Base-by-base conservation (phyloP, 2,888 invertebrate genomes). In the Eurytoma adleriae region DNA sequence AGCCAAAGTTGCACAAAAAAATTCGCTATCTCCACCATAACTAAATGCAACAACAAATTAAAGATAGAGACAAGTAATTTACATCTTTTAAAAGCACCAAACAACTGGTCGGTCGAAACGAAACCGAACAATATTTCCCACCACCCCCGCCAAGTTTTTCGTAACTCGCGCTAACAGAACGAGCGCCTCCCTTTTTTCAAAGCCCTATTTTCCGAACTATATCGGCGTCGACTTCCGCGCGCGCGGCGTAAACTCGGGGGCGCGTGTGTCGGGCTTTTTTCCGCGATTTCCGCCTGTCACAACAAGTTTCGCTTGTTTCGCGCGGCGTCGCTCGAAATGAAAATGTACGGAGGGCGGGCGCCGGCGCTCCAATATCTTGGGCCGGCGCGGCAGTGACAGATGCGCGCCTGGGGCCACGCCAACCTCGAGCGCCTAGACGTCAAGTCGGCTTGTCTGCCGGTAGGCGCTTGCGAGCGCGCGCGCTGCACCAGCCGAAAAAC, bases 211-310 rank as follows among this genome's bases (percentile, higher is more conserved):
- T 70, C 69, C 56, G 62, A 30, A 16, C 30, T 40, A 40, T 40
- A n/a, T n/a, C 40, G 40, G 5, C 40, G 40, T 40, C 27, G 62
- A 62, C 30, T 10, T 62, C 62, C 62, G 30, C 30, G 27, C 62
- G 27, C 59, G 27, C 1, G 27, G 62, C 30, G 14, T 40, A 40
- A 40, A 40, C 40, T 40, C 62, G n/a, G 62, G 7, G 27, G 30
- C 4, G 20, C 24, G 59, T 20, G 27, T 16, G 62, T 27, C 13
- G 27, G 12, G 70, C 70, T 64, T 56, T 73, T 67, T 74, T 57
- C 66, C 48, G 56, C 70, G 70, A 77, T 70, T 70, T 57, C 48
- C 57, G 54, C 77, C 70, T 70, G 77, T 64, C 77, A 77, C 70
- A 54, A 40, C 62, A 40, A 70, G 40, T 70, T 70, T 64, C 54